Base-by-base conservation (phyloP, 2,888 invertebrate genomes). In the Calliphora vomitoria region DNA sequence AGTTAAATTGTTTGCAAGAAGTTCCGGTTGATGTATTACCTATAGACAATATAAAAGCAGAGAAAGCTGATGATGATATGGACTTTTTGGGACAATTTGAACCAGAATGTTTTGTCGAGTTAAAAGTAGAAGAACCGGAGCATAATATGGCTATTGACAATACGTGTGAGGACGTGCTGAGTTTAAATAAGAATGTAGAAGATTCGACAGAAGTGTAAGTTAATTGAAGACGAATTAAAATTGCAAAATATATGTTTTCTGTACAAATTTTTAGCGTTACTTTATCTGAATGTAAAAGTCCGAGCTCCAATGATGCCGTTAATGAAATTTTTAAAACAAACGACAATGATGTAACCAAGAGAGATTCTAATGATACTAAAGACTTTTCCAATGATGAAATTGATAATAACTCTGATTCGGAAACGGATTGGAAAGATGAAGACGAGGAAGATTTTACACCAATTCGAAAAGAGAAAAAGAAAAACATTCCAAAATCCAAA, bases 391-490 rank as follows among this genome's bases (percentile, higher is more conserved):
- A 69, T 38, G 82, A 75, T 15, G 50, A 31, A 13, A 38, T 20
- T 4, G 13, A 44, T 10, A 50, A 31, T 35, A 64, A 62, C 20
- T 75, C 75, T 2, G 75, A 76, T 58, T 64, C 71, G 25, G 79
- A 79, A 13, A 15, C 47, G 0, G 82, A 20, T 71, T 90, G 20
- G 92, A 91, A 44, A 89, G 91, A 66, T 91, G 92, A 66, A 89
- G 89, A 0, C 87, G 90, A 1, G 91, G 91, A 82, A 91, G 44
- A 91, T 35, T 3, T 35, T 35, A 5, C 35, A 35, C 35, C 35
- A 13, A 25, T 13, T 62, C 90, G 90, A 83, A 91, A 91, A 15
- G 90, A 91, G 72, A 92, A 92, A 88, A 92, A 72, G 91, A 91
- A 75, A 90, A 89, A 11, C 90, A 91, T 47, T 69, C 10, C 68